phyloP scores from a whole-genome alignment of 2,888 invertebrate species.

The Hypselothyrea guttata region DNA sequence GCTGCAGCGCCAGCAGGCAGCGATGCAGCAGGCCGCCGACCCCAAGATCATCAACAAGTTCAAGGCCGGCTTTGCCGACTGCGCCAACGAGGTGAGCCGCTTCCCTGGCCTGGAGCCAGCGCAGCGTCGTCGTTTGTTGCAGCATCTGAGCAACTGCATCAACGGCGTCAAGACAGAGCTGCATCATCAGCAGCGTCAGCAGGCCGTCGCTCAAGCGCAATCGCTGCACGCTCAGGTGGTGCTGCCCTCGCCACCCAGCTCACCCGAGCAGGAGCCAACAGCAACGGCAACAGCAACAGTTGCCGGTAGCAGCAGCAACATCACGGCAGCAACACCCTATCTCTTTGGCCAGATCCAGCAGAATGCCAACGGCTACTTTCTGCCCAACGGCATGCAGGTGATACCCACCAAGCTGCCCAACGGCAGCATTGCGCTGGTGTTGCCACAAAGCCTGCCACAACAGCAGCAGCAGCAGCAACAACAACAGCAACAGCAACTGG shows the following conservation, averaged over 20 bases:
- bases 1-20: constrained; percentile 93
- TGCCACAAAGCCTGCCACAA: constrained; percentile 86
- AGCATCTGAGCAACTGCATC: constrained; percentile 89
- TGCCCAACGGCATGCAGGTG: constrained; percentile 89
- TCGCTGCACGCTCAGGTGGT: constrained; percentile 84
- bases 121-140: constrained; percentile 88
- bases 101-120: constrained; percentile 89
- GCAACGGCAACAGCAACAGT: constrained; percentile 47
- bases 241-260: constrained; percentile 83
- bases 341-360: constrained; percentile 79
- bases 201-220: constrained; percentile 66
- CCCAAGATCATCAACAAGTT: constrained; percentile 92
- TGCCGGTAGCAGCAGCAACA: constrained; percentile 56
- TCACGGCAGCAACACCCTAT: constrained; percentile 59
- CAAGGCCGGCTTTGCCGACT: constrained; percentile 93
- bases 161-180: constrained; percentile 82
- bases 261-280: constrained; percentile 81
- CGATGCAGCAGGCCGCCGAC: constrained; percentile 91
- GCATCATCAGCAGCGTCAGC: constrained; percentile 79
- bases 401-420: constrained; percentile 92
- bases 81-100: constrained; percentile 91
- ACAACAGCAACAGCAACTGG: constrained; percentile 85
- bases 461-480: constrained; percentile 83
- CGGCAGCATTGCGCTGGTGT: constrained; percentile 91
- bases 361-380: constrained; percentile 84